Conservation (phyloP, 37 sponge, comb jelly and placozoan species). For the Hexactinellida sp. region DNA sequence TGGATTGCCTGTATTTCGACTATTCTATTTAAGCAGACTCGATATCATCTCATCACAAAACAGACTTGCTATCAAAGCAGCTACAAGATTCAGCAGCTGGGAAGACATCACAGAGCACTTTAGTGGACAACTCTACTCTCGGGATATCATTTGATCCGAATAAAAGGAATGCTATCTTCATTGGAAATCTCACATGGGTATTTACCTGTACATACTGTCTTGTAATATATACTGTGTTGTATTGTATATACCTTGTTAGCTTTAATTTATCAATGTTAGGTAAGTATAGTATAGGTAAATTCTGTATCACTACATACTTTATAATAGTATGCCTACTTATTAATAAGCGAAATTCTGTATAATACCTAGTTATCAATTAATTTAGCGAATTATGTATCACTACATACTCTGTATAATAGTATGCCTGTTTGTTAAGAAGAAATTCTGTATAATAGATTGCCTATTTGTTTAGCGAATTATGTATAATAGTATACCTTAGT, state of each 20-base stretch:
- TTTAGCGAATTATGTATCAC: neutral
- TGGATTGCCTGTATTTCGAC: neutral
- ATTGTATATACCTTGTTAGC: too few species aligned
- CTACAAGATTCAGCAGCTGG: slow-evolving; percentile 31
- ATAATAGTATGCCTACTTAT: neutral
- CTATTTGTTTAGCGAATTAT: neutral
- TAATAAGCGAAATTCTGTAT: neutral
- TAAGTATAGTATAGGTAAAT: too few species aligned
- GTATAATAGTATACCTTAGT: too few species aligned
- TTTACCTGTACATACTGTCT: neutral
- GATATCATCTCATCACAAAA: slow-evolving; percentile 47
- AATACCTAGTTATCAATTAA: neutral
- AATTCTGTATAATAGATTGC: neutral
- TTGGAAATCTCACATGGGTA: slow-evolving; percentile 94
- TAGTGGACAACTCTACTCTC: neutral
- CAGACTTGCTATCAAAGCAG: slow-evolving; percentile 33
- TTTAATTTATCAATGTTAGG: too few species aligned
- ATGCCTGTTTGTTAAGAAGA: neutral
- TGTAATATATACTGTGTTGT: neutral
- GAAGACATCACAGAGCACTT: slow-evolving; percentile 38
- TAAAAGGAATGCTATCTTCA: slow-evolving; percentile 66
- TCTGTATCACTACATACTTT: neutral
- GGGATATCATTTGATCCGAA: slow-evolving; percentile 68
- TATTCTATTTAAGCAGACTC: slow-evolving; percentile 29
- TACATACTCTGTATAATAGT: neutral